These are phyloP conservation scores for Callyntrura guangdongensis DNA, from an alignment of 2,888 invertebrate genomes.

Conservation along the genomic window DNA sequence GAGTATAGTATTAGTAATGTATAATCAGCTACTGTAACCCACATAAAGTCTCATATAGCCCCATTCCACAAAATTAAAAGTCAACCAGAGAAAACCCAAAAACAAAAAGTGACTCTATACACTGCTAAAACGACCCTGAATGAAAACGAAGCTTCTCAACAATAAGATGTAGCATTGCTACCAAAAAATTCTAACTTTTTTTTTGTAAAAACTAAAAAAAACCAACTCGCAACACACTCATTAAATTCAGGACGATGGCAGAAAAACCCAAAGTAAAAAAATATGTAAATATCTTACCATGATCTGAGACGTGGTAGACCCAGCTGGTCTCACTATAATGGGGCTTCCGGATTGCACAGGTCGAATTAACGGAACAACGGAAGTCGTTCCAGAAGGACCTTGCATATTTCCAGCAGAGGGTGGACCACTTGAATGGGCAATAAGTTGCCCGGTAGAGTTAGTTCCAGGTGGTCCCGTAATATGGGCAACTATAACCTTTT, in stretches of 20 bases:
- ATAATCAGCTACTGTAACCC: conserved; percentile 6
- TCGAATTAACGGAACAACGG: conserved; percentile 80
- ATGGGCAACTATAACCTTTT: conserved; percentile 84
- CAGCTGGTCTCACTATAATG: conserved; percentile 82
- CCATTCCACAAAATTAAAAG: not conserved
- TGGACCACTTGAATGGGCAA: conserved; percentile 66
- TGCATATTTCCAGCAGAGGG: conserved; percentile 43
- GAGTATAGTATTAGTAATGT: conserved; percentile 36
- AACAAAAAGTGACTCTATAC: not conserved
- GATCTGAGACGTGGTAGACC: conserved; percentile 75
- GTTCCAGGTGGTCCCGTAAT: conserved; percentile 79
- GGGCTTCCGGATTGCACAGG: conserved; percentile 84
- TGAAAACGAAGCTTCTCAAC: conserved; percentile 13
- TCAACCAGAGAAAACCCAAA: not conserved
- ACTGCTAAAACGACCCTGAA: not conserved
- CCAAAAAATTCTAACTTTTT: not conserved
- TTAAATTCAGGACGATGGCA: not conserved
- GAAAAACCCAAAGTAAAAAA: not conserved
- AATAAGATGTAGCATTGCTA: not conserved
- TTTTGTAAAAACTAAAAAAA: not conserved
- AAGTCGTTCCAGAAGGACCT: conserved; percentile 43
- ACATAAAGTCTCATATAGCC: not conserved
- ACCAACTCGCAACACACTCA: not conserved
- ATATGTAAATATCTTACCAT: conserved; percentile 83
- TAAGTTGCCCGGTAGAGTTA: conserved; percentile 74